phyloP scores from a whole-genome alignment of 2,113 vertebrate genomes.

The Psilopogon haemacephalus region DNA sequence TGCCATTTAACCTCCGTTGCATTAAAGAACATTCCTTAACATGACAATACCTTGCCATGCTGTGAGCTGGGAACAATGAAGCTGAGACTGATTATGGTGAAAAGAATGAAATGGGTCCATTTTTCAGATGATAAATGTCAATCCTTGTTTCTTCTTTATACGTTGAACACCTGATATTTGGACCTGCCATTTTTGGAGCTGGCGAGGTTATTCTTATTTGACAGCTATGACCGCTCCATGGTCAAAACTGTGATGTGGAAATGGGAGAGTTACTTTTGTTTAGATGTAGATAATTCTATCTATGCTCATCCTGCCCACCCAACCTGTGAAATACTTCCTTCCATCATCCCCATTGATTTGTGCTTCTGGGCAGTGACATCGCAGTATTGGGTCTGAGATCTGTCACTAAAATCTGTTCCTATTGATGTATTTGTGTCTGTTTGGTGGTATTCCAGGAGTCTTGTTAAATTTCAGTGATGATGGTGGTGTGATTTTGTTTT shows the following conservation, averaged over 20 bases:
- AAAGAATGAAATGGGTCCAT: neutral
- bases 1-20: rapidly evolving
- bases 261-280: neutral
- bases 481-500: neutral
- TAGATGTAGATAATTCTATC: neutral
- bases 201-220: neutral
- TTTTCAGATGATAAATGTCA: neutral
- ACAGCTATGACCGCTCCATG: rapidly evolving
- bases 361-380: neutral
- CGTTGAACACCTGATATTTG: neutral
- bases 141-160: neutral
- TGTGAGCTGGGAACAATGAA: too few relatives aligned
- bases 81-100: neutral
- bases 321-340: neutral
- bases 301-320: neutral
- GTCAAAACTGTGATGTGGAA: neutral
- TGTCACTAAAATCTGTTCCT: neutral
- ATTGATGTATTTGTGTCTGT: rapidly evolving
- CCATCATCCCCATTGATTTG: neutral
- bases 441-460: neutral
- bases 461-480: neutral
- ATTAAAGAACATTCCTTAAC: neutral
- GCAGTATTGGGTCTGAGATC: neutral
- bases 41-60: neutral
- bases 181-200: neutral